Percentiles rank a stretch among this genome's conserved stretches.
Conservation (phyloP, 2,113 vertebrate genomes). For the Nothocercus nigrocapillus region DNA sequence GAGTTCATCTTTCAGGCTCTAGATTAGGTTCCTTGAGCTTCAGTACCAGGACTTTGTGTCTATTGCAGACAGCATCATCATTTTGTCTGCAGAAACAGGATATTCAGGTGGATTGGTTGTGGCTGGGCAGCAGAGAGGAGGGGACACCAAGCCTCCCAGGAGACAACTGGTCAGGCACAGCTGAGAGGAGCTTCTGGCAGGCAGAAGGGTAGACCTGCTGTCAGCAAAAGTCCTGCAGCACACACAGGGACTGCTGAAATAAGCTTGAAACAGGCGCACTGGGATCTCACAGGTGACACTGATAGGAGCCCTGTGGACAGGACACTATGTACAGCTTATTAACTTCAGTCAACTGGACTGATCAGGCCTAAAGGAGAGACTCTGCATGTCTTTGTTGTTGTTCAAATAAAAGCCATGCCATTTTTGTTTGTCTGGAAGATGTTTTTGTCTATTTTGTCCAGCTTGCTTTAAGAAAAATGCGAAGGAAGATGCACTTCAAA, state of each 20-base stretch:
- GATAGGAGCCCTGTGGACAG: accelerated
- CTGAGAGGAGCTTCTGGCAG: not conserved
- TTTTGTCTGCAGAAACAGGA: not conserved
- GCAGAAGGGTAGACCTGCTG: not conserved
- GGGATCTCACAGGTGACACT: not conserved
- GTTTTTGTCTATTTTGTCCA: not conserved
- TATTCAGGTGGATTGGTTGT: accelerated
- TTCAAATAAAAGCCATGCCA: accelerated
- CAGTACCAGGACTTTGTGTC: accelerated
- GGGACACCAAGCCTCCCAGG: not conserved
- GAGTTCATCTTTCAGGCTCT: not conserved
- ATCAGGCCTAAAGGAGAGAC: not conserved
- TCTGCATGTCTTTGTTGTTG: not conserved
- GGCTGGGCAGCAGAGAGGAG: not conserved
- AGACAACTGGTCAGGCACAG: not conserved
- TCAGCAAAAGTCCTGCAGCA: too few relatives aligned
- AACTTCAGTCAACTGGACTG: not conserved
- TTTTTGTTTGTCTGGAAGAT: accelerated
- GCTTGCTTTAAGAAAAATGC: not conserved
- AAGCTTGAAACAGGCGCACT: not conserved
- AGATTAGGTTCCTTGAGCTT: not conserved
- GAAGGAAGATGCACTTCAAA: not conserved
- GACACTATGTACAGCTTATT: not conserved
- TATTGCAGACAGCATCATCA: accelerated
- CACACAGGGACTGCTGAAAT: not conserved